phyloP scores from a whole-genome alignment of 2,888 invertebrate species.

The Tetheella fluctuosa region DNA sequence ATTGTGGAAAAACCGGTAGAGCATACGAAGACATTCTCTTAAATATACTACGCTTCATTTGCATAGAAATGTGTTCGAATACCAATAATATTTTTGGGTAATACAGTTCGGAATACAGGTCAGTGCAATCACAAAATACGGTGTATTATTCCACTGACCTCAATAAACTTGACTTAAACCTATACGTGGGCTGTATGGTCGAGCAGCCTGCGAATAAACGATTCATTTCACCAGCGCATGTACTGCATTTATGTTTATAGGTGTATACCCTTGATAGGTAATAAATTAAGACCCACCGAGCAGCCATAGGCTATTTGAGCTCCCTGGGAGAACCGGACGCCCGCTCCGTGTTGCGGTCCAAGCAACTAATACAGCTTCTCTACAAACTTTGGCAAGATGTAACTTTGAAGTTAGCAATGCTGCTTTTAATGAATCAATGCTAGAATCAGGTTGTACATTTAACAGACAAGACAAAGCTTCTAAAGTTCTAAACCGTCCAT shows the following conservation, averaged over 20 bases:
- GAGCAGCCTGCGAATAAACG: not conserved
- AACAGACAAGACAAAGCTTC: not conserved
- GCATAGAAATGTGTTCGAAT: slow-evolving; percentile 11
- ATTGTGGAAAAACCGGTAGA: not conserved
- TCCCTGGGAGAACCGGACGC: slow-evolving; percentile 28
- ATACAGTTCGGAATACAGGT: slow-evolving; percentile 32
- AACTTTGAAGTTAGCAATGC: not conserved
- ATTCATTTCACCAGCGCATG: not conserved
- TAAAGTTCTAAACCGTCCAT: not conserved
- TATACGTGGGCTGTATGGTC: slow-evolving; percentile 14
- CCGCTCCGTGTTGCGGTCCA: slow-evolving; percentile 26
- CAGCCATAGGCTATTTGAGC: slow-evolving; percentile 22
- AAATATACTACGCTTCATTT: no score
- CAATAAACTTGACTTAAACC: slow-evolving; percentile 13
- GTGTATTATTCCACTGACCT: slow-evolving; percentile 16
- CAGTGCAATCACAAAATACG: slow-evolving; percentile 32
- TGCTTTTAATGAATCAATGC: not conserved
- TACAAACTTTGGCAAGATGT: not conserved
- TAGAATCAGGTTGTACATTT: not conserved
- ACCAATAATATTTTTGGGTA: slow-evolving; percentile 15
- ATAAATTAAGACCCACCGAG: slow-evolving; percentile 25
- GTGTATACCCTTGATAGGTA: slow-evolving; percentile 16
- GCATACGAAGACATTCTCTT: not conserved
- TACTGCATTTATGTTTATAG: not conserved
- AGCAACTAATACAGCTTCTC: not conserved